Evolutionary conservation across 2,113 vertebrate species (phyloP).

Genomic region (Anolis sagrei): DNA sequence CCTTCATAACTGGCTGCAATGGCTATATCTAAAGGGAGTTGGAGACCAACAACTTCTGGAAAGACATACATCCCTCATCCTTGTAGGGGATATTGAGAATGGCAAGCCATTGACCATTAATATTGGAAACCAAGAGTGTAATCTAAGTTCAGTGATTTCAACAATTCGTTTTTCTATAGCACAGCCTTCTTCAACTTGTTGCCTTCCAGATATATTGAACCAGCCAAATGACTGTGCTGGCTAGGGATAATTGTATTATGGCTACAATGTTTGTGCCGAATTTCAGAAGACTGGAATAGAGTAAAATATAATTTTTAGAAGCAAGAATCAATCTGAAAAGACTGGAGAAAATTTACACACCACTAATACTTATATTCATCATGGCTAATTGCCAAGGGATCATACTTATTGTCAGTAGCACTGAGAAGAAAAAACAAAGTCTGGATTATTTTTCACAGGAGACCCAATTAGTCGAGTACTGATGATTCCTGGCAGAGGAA

Average conservation of each 20-base stretch:
- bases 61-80: neutral
- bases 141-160: neutral
- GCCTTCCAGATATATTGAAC: neutral
- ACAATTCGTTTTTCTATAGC: neutral
- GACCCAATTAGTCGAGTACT: neutral
- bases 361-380: neutral
- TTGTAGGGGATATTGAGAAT: neutral
- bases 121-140: neutral
- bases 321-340: neutral
- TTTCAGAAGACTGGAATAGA: neutral
- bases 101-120: neutral
- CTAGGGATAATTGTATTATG: neutral
- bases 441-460: neutral
- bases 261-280: no score
- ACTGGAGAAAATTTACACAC: neutral
- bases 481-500: neutral
- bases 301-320: neutral
- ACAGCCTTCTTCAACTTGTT: neutral
- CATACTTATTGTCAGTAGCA: neutral
- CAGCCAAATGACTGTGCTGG: neutral
- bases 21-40: neutral
- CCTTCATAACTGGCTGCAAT: neutral
- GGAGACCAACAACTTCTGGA: neutral
- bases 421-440: neutral
- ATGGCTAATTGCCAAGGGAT: neutral